phyloP scores from a whole-genome alignment of 2,113 vertebrate species.

The Calyptomena viridis region DNA sequence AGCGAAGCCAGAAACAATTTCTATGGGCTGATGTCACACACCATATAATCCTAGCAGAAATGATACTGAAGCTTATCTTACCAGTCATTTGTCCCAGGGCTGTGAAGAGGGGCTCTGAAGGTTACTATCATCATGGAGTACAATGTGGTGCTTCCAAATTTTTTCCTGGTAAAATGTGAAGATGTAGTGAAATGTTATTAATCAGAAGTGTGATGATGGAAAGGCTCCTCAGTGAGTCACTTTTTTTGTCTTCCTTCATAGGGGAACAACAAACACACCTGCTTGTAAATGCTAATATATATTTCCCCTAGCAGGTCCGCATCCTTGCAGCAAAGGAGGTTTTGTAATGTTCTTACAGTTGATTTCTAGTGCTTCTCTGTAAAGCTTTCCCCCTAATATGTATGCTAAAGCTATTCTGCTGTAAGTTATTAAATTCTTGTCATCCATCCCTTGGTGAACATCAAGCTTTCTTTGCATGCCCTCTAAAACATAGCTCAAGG shows the following conservation, averaged over 20 bases:
- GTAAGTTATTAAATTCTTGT: not conserved
- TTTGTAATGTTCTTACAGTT: not conserved
- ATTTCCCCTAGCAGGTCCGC: not conserved
- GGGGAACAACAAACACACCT: not conserved
- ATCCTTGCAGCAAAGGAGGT: not conserved
- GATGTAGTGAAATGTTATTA: not conserved
- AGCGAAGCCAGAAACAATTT: slow-evolving; percentile 56
- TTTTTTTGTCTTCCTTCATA: not conserved
- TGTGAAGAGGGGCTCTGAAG: not conserved
- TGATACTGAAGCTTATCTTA: not conserved
- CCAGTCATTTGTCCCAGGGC: not conserved
- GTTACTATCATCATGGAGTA: not conserved
- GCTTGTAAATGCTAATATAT: not conserved
- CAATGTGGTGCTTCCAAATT: not conserved
- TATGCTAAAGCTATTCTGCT: not conserved
- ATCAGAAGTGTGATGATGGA: not conserved
- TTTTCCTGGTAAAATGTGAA: not conserved
- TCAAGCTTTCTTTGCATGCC: not conserved
- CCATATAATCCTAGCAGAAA: slow-evolving; percentile 32
- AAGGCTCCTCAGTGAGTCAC: not conserved
- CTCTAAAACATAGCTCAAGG: not conserved
- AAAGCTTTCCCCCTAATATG: not conserved
- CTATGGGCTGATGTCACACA: slow-evolving; percentile 17
- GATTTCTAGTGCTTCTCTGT: not conserved
- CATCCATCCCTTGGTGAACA: not conserved